A percentile compares a stretch with the other conserved stretches of the same genome.
Conservation (phyloP, 2,113 vertebrate genomes). For the Scartelaos histophorus region DNA sequence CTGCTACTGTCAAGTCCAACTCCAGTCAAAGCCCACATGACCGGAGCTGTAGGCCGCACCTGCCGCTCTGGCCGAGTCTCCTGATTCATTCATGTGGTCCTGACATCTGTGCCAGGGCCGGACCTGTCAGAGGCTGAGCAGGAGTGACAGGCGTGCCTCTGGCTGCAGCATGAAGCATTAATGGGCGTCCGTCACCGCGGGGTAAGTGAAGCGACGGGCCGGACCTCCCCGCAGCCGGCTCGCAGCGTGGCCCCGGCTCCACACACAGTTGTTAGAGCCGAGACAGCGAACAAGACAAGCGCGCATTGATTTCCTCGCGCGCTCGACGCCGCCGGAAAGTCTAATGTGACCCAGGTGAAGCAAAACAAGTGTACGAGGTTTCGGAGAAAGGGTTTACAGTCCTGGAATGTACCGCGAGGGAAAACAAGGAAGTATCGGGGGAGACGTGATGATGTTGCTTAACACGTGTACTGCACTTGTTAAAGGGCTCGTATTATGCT, state of each 20-base stretch:
- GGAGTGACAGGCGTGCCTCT: slow-evolving; percentile 26
- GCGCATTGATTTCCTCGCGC: slow-evolving; percentile 29
- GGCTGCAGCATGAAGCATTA: slow-evolving; percentile 32
- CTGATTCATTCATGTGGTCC: slow-evolving; percentile 38
- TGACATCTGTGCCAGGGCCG: slow-evolving; percentile 11
- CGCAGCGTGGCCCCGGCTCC: slow-evolving; percentile 9
- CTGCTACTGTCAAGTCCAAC: not conserved
- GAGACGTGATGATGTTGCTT: too few relatives aligned
- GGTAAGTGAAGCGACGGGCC: slow-evolving; percentile 24
- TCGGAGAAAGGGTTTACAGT: not conserved
- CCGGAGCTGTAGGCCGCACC: slow-evolving; percentile 26
- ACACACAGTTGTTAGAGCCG: slow-evolving; percentile 22
- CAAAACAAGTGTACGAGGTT: not conserved
- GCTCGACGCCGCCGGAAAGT: slow-evolving; percentile 45
- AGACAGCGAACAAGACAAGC: slow-evolving; percentile 54
- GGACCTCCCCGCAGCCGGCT: slow-evolving; percentile 16
- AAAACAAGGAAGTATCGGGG: too few relatives aligned
- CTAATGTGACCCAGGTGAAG: not conserved
- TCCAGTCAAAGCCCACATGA: slow-evolving; percentile 6
- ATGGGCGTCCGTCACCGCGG: slow-evolving; percentile 13
- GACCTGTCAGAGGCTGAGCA: slow-evolving; percentile 18
- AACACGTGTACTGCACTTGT: too few relatives aligned
- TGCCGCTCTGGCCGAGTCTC: not conserved
- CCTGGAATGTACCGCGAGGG: not conserved
- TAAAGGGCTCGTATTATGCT: too few relatives aligned